phyloP scores from a whole-genome alignment of 2,797 vertebrate genomes.

The Betta splendens region DNA sequence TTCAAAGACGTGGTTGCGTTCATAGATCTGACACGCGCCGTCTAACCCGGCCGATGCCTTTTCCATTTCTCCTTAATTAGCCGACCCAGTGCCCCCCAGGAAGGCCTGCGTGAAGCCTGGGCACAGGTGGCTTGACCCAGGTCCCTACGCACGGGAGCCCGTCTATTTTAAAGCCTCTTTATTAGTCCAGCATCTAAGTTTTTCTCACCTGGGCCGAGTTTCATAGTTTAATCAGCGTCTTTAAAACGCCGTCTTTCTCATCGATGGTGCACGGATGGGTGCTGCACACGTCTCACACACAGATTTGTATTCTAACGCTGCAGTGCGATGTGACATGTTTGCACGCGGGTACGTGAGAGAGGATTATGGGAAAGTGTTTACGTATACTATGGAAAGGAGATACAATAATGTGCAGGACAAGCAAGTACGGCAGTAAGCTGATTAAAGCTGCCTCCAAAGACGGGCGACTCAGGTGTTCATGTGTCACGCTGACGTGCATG shows the following conservation, averaged over 20 bases:
- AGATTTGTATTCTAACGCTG: conserved; percentile 16
- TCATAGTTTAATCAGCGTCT: not conserved
- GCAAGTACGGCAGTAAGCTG: conserved; percentile 58
- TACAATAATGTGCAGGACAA: conserved; percentile 50
- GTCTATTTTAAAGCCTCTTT: conserved; percentile 39
- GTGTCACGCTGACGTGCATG: conserved; percentile 43
- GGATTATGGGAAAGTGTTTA: conserved; percentile 46
- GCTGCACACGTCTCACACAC: conserved; percentile 1
- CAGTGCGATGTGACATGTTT: conserved; percentile 12
- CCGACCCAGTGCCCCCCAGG: conserved; percentile 59
- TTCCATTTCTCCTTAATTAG: conserved; percentile 75
- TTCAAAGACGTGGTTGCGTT: conserved; percentile 68
- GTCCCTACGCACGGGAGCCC: conserved; percentile 43
- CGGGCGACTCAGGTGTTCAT: conserved; percentile 59
- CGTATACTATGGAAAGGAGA: conserved; percentile 27
- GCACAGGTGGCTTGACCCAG: conserved; percentile 50
- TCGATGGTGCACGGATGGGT: not conserved
- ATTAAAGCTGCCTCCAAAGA: conserved; percentile 55
- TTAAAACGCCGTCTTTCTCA: conserved; percentile 5
- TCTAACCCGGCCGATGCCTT: conserved; percentile 40
- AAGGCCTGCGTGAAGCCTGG: conserved; percentile 28
- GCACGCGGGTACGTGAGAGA: conserved; percentile 2
- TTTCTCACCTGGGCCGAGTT: conserved; percentile 2
- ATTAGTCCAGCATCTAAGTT: too few relatives aligned
- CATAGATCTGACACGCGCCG: conserved; percentile 60